Evolutionary conservation across 2,113 vertebrate species (phyloP).

Genomic region (Lipophrys pholis): DNA sequence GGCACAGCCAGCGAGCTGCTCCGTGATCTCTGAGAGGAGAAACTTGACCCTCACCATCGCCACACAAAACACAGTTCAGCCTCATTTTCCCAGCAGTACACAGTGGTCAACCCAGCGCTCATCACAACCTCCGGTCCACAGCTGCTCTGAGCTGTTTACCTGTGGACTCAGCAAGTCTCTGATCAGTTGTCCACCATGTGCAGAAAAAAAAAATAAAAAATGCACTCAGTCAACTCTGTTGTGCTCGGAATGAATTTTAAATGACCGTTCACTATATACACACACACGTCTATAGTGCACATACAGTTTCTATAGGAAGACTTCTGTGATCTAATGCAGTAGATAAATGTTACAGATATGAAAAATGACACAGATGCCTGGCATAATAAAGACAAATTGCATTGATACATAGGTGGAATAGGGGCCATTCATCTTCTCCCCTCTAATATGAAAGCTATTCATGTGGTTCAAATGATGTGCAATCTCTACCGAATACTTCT

Average conservation of each 20-base stretch:
- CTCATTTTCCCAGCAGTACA: slow-evolving; percentile 40
- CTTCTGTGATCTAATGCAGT: slow-evolving; percentile 10
- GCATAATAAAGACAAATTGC: slow-evolving; percentile 54
- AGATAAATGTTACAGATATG: slow-evolving; percentile 15
- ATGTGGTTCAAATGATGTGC: slow-evolving; percentile 25
- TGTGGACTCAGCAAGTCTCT: slow-evolving; percentile 22
- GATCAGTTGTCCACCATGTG: slow-evolving; percentile 9
- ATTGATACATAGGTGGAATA: slow-evolving; percentile 34
- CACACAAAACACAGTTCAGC: slow-evolving; percentile 39
- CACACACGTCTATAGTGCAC: neutral
- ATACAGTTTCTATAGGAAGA: neutral
- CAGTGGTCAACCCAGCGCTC: slow-evolving; percentile 15
- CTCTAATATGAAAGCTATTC: slow-evolving; percentile 30
- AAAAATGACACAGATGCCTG: slow-evolving; percentile 31
- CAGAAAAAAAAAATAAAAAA: slow-evolving; percentile 5
- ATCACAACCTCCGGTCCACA: slow-evolving; percentile 16
- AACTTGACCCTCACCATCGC: slow-evolving; percentile 26
- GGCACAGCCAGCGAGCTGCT: slow-evolving; percentile 21
- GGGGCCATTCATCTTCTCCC: slow-evolving; percentile 39
- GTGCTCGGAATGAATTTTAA: slow-evolving; percentile 10
- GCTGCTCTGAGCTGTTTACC: slow-evolving; percentile 21
- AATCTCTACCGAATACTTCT: neutral
- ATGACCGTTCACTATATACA: neutral
- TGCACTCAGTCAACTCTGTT: neutral
- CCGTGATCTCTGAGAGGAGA: slow-evolving; percentile 32